A percentile compares a stretch with the other conserved stretches of the same genome.
Conservation (phyloP, 2,888 invertebrate genomes). For the Masnerella sp. region DNA sequence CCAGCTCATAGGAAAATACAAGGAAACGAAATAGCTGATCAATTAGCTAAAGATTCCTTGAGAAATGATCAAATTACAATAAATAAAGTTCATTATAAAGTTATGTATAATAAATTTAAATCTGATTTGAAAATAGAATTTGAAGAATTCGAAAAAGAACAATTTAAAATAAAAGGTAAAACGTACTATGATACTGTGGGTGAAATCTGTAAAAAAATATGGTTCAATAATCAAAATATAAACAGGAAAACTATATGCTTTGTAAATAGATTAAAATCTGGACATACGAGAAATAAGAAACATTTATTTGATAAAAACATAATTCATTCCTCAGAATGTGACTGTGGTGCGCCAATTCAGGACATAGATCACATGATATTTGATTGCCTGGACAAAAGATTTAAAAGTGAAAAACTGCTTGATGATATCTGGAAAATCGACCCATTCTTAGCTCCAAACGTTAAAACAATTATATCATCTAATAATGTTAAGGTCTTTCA, state of each 20-base stretch:
- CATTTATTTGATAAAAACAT: neutral
- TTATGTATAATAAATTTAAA: neutral
- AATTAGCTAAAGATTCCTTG: too few species aligned
- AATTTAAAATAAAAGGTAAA: slow-evolving; percentile 5
- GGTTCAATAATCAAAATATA: neutral
- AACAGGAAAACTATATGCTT: neutral
- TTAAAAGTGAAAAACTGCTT: neutral
- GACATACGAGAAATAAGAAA: neutral
- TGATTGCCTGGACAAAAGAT: neutral
- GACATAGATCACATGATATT: slow-evolving; percentile 8
- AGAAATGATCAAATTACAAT: neutral
- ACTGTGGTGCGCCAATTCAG: neutral
- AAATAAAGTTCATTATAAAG: neutral
- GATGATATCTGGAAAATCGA: slow-evolving; percentile 1
- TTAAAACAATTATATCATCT: neutral
- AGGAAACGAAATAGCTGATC: slow-evolving; percentile 2
- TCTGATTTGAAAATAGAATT: neutral
- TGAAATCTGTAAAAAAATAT: neutral
- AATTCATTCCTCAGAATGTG: neutral
- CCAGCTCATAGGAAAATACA: neutral
- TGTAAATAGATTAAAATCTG: slow-evolving; percentile 3
- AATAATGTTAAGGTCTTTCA: neutral
- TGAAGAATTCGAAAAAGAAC: neutral
- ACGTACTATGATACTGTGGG: neutral
- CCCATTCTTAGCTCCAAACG: neutral